These are phyloP conservation scores for Dicranocentrus wangi DNA, from an alignment of 2,888 invertebrate species.

Conservation along the genomic window DNA sequence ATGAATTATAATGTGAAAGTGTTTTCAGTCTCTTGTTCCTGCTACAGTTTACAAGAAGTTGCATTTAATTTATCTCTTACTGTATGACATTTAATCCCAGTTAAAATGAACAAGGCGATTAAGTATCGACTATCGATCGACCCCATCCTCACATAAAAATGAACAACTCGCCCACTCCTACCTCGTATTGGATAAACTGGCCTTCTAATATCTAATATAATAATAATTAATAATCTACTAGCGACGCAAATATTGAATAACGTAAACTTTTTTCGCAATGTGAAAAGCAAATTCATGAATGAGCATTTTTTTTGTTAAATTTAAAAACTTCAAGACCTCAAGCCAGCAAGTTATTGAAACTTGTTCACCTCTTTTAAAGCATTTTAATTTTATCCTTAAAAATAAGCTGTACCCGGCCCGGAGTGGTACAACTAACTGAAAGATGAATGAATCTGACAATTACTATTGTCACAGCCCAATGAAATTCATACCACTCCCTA, in stretches of 20 bases:
- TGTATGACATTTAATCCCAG: slow-evolving; percentile 11
- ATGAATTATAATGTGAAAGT: slow-evolving; percentile 54
- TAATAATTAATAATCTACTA: not conserved
- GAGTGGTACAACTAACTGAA: too few species aligned
- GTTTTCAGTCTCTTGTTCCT: slow-evolving; percentile 63
- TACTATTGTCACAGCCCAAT: too few species aligned
- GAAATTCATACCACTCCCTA: not conserved
- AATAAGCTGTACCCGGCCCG: too few species aligned
- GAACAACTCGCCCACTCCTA: slow-evolving; percentile 6
- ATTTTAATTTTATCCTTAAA: too few species aligned
- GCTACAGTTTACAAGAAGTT: slow-evolving; percentile 60
- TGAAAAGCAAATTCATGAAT: too few species aligned
- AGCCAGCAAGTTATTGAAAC: too few species aligned
- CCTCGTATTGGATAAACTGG: not conserved
- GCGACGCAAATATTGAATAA: not conserved
- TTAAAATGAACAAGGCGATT: slow-evolving; percentile 12
- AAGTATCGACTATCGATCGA: not conserved
- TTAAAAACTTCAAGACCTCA: too few species aligned
- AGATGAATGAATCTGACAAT: too few species aligned
- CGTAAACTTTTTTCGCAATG: too few species aligned
- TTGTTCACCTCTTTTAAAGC: too few species aligned
- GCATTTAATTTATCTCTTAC: slow-evolving; percentile 50
- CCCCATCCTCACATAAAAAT: not conserved
- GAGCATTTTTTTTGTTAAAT: too few species aligned
- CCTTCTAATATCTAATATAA: too few species aligned